Base-by-base conservation (phyloP, 2,888 invertebrate species). In the Tenthredo amoena region DNA sequence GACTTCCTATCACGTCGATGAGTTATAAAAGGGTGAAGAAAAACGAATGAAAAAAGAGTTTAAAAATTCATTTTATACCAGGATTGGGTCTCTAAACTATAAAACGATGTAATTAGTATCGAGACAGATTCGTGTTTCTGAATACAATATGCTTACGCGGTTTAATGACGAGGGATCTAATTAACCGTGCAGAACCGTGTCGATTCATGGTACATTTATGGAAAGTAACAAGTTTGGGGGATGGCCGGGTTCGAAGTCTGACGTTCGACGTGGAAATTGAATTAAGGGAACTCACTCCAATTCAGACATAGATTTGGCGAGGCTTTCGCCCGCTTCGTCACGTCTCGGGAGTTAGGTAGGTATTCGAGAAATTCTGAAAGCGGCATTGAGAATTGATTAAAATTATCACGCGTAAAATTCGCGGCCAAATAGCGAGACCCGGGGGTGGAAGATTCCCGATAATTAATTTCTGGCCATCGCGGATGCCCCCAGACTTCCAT, bases 371-470 rank as follows among this genome's bases (percentile, higher is more conserved):
- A 74, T 40, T 43, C 74, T 6, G 47, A 74, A 74, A 40, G 74
- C 74, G 21, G 74, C 15, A 40, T 40, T 37, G 43, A 74, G 74
- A 55, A 77, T 77, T 77, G 50, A 77, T 77, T 77, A 77, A 77
- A 77, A 77, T 77, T 77, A 77, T 77, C 7, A 50, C 18, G 50
- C 77, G 77, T 77, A 31, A 68, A 68, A 68, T 68, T 68, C 34
- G 34, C 7, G 68, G 68, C 68, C 68, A 18, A 18, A 68, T 68
- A 68, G n/a, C 55, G n/a, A n/a, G 55, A 55, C 1, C 7, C n/a
- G 62, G 26, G 26, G 68, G 68, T 18, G 34, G 5, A 68, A 68
- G 68, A 74, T 74, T 74, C 43, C 40, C 74, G 18, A 74, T 74
- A 40, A 74, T 40, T 74, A 68, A 68, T 68, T 68, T 68, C 34